Percentiles rank a stretch among this genome's conserved stretches.
Conservation (phyloP, 2,888 invertebrate species). For the Drosophila diplacantha region DNA sequence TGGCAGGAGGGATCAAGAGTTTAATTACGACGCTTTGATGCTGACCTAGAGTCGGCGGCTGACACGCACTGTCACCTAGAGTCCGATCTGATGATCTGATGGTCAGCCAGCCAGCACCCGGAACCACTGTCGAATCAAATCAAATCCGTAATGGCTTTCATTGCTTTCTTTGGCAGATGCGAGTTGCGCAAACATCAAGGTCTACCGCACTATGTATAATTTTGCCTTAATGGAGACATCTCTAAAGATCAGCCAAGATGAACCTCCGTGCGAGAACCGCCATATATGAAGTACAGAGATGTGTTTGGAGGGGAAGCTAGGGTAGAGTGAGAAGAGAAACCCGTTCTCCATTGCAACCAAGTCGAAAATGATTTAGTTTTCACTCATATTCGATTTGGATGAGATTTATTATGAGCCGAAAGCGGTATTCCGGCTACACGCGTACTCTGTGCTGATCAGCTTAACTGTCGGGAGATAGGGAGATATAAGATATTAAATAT, state of each 20-base stretch:
- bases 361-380: constrained; percentile 13
- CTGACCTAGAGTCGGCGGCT: constrained; percentile 19
- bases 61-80: constrained; percentile 8
- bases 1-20: constrained; percentile 16
- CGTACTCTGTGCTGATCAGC: neutral
- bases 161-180: constrained; percentile 1
- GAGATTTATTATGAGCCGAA: constrained; percentile 15
- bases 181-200: constrained; percentile 17
- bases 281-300: neutral
- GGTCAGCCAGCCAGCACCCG: constrained; percentile 5
- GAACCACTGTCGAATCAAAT: neutral
- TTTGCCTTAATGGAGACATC: constrained; percentile 2
- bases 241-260: constrained; percentile 4
- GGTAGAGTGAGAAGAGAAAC: constrained; percentile 5
- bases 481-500: neutral
- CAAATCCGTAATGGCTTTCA: neutral
- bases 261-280: neutral
- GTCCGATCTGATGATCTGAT: constrained; percentile 11
- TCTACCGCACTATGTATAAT: constrained; percentile 8
- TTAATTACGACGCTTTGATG: constrained; percentile 1
- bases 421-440: neutral
- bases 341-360: constrained; percentile 23
- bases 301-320: neutral
- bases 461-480: too few relatives aligned
- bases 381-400: constrained; percentile 14